phyloP scores from a whole-genome alignment of 2,888 invertebrate genomes.

The Lasioglossum calceatum region DNA sequence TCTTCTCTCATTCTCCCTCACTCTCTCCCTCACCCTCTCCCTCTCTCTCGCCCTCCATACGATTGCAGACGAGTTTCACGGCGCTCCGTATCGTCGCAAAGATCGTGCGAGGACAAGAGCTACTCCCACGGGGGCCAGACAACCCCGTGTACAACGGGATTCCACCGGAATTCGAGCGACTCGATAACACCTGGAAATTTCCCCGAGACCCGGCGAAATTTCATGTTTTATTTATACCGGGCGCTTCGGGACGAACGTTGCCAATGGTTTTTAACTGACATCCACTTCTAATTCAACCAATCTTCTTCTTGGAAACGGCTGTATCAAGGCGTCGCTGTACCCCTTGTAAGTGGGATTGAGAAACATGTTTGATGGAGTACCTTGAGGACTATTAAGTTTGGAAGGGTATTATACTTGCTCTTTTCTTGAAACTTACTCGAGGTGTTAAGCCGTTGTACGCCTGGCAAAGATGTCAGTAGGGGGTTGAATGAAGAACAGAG shows the following conservation, averaged over 20 bases:
- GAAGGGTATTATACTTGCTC: no score
- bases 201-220: neutral
- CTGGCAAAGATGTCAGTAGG: no score
- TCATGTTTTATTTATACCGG: neutral
- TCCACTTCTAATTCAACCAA: neutral
- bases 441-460: no score
- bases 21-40: conserved; percentile 36
- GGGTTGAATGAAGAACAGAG: no score
- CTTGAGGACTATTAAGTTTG: no score
- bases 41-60: conserved; percentile 24
- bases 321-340: neutral
- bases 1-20: conserved; percentile 39
- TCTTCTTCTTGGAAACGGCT: neutral
- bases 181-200: conserved; percentile 38
- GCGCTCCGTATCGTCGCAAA: conserved; percentile 25
- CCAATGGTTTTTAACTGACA: neutral
- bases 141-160: conserved; percentile 18
- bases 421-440: no score
- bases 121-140: conserved; percentile 42
- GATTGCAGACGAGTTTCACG: conserved; percentile 22
- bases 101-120: conserved; percentile 18
- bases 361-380: no score
- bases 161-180: conserved; percentile 34
- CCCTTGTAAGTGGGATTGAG: no score
- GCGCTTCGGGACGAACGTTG: neutral